Percentiles rank a stretch among this genome's conserved stretches.
Conservation (phyloP, 1,140 invertebrate species). For the Drosophila gunungcola region DNA sequence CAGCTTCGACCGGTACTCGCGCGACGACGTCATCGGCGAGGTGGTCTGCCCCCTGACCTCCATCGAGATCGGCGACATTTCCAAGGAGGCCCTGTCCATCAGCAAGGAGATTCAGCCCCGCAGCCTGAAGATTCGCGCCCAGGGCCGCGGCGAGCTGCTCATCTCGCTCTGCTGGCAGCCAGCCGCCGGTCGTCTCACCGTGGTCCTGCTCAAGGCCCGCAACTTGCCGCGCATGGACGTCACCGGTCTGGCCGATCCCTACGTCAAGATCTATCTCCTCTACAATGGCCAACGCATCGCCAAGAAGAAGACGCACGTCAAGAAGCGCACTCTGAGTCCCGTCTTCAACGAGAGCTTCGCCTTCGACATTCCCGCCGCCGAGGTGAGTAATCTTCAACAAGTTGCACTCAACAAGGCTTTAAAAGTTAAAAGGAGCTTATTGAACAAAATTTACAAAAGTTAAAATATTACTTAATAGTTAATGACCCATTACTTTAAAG, state of each 20-base stretch:
- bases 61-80: conserved; percentile 91
- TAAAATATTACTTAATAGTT: no score
- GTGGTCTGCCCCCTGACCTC: conserved; percentile 94
- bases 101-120: conserved; percentile 94
- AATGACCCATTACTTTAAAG: no score
- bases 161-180: conserved; percentile 98
- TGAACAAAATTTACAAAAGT: no score
- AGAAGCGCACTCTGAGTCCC: conserved; percentile 98
- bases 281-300: conserved; percentile 98
- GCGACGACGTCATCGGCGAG: conserved; percentile 98
- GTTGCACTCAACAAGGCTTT: no score
- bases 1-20: conserved; percentile 98
- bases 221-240: conserved; percentile 98
- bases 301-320: conserved; percentile 99
- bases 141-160: conserved; percentile 95
- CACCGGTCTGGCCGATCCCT: conserved; percentile 96
- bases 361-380: conserved; percentile 91
- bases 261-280: conserved; percentile 98
- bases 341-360: conserved; percentile 99
- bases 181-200: conserved; percentile 93
- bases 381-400: conserved; percentile 62
- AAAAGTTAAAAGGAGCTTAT: no score
- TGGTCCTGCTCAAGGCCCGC: conserved; percentile 96
- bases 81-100: conserved; percentile 91
- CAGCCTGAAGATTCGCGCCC: conserved; percentile 94